Conservation (phyloP, 2,797 vertebrate genomes). For the Esox masquinongy region DNA sequence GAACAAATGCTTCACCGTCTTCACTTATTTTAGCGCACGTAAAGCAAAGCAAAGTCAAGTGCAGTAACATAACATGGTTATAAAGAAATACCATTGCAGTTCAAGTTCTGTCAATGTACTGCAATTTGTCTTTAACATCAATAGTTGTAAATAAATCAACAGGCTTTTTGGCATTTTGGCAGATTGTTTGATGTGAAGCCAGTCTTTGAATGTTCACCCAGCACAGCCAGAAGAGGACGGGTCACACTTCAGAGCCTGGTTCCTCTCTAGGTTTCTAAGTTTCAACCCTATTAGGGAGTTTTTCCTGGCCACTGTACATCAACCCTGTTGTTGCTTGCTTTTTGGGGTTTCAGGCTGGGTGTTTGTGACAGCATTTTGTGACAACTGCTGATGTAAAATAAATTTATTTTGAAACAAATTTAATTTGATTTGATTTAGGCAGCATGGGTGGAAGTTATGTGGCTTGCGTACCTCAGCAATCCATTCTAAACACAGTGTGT, state of each 20-base stretch:
- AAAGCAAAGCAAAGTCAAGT: neutral
- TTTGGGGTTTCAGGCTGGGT: too few relatives aligned
- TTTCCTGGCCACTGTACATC: too few relatives aligned
- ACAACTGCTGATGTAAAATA: too few relatives aligned
- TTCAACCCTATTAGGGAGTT: too few relatives aligned
- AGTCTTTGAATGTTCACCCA: neutral
- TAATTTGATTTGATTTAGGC: too few relatives aligned
- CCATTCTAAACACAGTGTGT: neutral
- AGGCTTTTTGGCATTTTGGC: conserved; percentile 9
- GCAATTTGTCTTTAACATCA: neutral
- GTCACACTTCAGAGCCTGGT: too few relatives aligned
- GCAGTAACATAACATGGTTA: neutral
- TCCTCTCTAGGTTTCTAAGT: too few relatives aligned
- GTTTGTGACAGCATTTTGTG: too few relatives aligned
- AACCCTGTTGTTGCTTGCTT: too few relatives aligned
- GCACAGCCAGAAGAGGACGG: too few relatives aligned
- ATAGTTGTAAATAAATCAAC: neutral
- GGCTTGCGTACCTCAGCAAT: conserved; percentile 6
- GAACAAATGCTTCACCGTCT: neutral
- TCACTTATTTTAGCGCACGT: neutral
- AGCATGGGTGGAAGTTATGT: conserved; percentile 3
- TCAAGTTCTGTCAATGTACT: neutral
- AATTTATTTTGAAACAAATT: too few relatives aligned
- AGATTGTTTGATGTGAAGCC: conserved; percentile 32
- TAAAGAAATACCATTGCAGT: too few relatives aligned